Evolutionary conservation across 2,113 vertebrate genomes (phyloP).

Genomic region (Mormoops blainvillei): DNA sequence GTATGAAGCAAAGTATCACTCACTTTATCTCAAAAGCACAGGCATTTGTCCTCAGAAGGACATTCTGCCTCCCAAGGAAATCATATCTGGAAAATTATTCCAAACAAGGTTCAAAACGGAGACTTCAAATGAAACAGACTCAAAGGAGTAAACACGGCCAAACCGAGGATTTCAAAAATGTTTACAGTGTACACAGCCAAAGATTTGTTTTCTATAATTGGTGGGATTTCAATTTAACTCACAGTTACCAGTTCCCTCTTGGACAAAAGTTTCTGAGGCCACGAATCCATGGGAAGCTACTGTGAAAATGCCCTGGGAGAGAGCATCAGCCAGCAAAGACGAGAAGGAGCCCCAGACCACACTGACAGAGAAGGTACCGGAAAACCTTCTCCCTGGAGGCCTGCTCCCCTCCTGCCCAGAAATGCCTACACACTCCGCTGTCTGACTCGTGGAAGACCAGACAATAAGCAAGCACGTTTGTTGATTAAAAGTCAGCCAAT

Average conservation of each 20-base stretch:
- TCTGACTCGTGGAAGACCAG: slow-evolving; percentile 73
- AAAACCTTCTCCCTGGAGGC: slow-evolving; percentile 30
- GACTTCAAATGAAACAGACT: slow-evolving; percentile 30
- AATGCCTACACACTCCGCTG: not conserved
- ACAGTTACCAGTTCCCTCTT: not conserved
- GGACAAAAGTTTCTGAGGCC: not conserved
- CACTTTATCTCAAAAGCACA: not conserved
- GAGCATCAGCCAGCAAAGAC: not conserved
- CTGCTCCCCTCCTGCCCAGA: not conserved
- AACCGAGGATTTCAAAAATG: not conserved
- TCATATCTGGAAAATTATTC: slow-evolving; percentile 43
- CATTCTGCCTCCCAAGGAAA: slow-evolving; percentile 10
- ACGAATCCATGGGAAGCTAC: not conserved
- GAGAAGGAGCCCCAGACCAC: not conserved
- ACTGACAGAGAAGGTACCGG: not conserved
- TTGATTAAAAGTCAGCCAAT: slow-evolving; percentile 45
- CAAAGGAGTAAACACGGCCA: not conserved
- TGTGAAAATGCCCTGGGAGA: not conserved
- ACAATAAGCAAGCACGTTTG: slow-evolving; percentile 54
- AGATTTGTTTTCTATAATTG: not conserved
- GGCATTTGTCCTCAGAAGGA: not conserved
- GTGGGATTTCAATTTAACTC: slow-evolving; percentile 11
- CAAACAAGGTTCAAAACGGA: slow-evolving; percentile 42
- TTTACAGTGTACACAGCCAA: not conserved
- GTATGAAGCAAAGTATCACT: not conserved